Conservation (phyloP, 2,888 invertebrate genomes). For the Drosophila siamana region DNA sequence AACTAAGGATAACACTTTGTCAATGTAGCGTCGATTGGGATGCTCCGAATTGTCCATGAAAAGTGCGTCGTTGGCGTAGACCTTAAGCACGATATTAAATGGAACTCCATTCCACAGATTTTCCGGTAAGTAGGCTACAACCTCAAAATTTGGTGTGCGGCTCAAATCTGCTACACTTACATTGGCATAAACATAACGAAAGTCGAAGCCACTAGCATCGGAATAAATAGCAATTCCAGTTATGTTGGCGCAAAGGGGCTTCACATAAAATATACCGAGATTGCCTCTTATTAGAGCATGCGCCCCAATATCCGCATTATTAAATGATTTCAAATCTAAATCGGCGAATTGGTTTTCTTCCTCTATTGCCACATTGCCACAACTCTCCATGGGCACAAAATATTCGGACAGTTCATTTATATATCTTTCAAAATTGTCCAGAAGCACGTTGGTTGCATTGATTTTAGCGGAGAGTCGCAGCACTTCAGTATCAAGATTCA, state of each 20-base stretch:
- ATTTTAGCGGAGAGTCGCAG: conserved; percentile 84
- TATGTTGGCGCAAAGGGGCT: conserved; percentile 78
- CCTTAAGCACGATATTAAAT: conserved; percentile 86
- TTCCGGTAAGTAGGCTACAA: conserved; percentile 87
- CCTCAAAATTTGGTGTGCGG: conserved; percentile 85
- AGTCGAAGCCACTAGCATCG: conserved; percentile 30
- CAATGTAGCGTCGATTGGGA: background rate
- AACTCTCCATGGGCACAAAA: conserved; percentile 43
- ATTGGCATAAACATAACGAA: conserved; percentile 85
- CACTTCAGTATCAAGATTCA: conserved; percentile 85
- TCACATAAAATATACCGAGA: conserved; percentile 82
- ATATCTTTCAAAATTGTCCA: conserved; percentile 87
- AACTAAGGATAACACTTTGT: background rate
- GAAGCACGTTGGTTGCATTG: conserved; percentile 88
- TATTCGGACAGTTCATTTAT: conserved; percentile 85
- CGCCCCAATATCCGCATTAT: conserved; percentile 66
- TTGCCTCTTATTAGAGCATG: conserved; percentile 73
- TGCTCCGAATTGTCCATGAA: background rate
- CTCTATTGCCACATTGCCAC: conserved; percentile 8
- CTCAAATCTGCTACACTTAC: conserved; percentile 85
- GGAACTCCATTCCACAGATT: conserved; percentile 51
- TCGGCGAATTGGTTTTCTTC: no score
- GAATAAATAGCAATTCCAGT: conserved; percentile 82
- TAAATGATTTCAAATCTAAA: conserved; percentile 40
- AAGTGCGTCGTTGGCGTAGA: conserved; percentile 87